Base-by-base conservation (phyloP, 2,888 invertebrate species). In the Synergus itoensis region DNA sequence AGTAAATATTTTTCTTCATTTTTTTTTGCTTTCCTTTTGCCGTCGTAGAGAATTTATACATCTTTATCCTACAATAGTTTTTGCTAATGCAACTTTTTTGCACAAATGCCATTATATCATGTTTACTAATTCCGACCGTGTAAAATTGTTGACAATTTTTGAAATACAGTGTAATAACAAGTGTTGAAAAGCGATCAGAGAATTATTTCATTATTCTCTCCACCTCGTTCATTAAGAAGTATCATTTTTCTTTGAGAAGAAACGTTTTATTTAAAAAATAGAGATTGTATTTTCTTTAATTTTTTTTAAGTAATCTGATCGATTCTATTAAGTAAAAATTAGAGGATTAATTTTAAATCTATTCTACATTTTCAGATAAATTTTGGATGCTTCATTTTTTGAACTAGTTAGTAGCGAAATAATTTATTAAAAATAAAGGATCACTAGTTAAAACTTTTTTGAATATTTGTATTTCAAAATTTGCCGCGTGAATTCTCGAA, bases 1-100 rank as follows among this genome's bases (percentile, higher is more conserved):
- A 81, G 81, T 79, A 76, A 75, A 78, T 12, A 9, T 14, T 21
- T 48, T 64, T 75, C 53, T n/a, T 12, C 14, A 4, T 28, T 36
- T 73, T 53, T 69, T 73, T 48, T 53, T 67, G 43, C 21, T 21
- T 45, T 67, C 14, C 43, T 45, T 43, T 45, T 43, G 12, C 21
- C 14, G 43, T 67, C n/a, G 14, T 28, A 21, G 3, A 28, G 14
- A 14, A 40, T 64, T n/a, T 28, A 28, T 62, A 62, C 28, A 62
- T 12, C 62, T 62, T 62, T 28, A 28, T 62, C 62, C 62, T 62
- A 3, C 4, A 64, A 64, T 64, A 64, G n/a, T 64, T 64, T 16
- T 12, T 11, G 11, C n/a, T 65, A 65, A 65, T 64, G 16, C 40
- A 40, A 64, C 36, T 21, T 36, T 36, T 8, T 28, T 64, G 64